Conservation (phyloP, 2,888 invertebrate genomes). For the Melinopterus prodromus region DNA sequence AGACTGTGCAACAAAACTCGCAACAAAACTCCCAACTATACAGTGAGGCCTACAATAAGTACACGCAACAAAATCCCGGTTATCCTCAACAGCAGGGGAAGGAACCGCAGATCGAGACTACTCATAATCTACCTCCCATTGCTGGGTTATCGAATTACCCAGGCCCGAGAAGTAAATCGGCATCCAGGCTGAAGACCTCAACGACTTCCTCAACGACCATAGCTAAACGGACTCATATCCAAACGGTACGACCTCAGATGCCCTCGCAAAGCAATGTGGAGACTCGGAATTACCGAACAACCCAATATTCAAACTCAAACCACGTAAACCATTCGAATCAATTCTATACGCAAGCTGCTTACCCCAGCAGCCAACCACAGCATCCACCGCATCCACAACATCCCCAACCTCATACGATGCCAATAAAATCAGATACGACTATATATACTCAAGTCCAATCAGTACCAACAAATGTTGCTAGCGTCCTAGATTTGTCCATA, state of each 20-base stretch:
- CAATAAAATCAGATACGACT: not conserved
- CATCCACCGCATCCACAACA: slow-evolving; percentile 38
- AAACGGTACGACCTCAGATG: slow-evolving; percentile 27
- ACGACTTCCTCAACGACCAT: not conserved
- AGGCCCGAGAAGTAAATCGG: slow-evolving; percentile 55
- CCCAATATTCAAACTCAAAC: not conserved
- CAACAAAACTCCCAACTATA: too few relatives aligned
- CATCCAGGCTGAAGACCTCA: not conserved
- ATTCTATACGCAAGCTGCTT: not conserved
- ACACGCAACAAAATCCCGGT: slow-evolving; percentile 33
- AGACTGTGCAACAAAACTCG: slow-evolving; percentile 24
- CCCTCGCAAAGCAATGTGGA: not conserved
- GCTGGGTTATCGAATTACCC: slow-evolving; percentile 63
- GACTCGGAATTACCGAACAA: not conserved
- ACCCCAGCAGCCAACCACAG: slow-evolving; percentile 28
- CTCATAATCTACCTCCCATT: slow-evolving; percentile 65
- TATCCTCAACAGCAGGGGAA: slow-evolving; percentile 34
- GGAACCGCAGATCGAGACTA: slow-evolving; percentile 49
- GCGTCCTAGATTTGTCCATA: slow-evolving; percentile 78
- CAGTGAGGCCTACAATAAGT: not conserved
- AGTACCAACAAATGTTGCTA: slow-evolving; percentile 36
- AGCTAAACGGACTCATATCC: slow-evolving; percentile 7
- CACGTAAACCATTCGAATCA: not conserved
- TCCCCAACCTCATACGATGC: slow-evolving; percentile 36
- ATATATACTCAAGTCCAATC: slow-evolving; percentile 28